Conservation (phyloP, 2,888 invertebrate species). For the Hydroisotoma schaefferi region DNA sequence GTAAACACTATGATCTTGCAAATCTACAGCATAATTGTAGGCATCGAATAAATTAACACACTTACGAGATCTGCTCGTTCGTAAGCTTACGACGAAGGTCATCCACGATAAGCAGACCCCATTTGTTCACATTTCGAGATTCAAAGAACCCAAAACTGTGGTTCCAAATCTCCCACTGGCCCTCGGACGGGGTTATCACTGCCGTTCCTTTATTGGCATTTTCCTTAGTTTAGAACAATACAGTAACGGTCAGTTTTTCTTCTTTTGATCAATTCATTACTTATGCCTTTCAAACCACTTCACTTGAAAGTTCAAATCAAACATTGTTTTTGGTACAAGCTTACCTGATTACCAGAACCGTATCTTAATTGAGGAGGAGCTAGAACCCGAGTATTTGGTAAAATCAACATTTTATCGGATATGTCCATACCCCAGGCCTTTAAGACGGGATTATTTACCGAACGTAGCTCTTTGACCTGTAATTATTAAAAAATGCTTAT, state of each 20-base stretch:
- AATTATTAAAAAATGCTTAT: no score
- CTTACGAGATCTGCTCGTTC: constrained; percentile 2
- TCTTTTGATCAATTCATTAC: no score
- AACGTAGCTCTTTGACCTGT: no score
- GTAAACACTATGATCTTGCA: neutral
- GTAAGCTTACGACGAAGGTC: constrained; percentile 1
- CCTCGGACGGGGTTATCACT: constrained; percentile 18
- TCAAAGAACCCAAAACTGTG: constrained; percentile 22
- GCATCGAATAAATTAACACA: no score
- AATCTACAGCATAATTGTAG: no score
- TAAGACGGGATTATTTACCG: constrained; percentile 10
- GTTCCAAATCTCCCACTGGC: constrained; percentile 38
- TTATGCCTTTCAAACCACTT: no score
- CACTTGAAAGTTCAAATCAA: no score
- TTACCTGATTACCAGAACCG: constrained; percentile 8
- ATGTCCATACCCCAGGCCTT: constrained; percentile 5
- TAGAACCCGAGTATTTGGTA: constrained; percentile 22
- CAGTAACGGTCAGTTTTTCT: no score
- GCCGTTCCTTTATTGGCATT: constrained; percentile 7
- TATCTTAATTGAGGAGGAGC: constrained; percentile 21
- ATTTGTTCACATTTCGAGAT: constrained; percentile 13
- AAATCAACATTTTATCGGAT: constrained; percentile 12
- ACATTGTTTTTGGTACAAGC: no score
- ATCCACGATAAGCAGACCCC: constrained; percentile 31
- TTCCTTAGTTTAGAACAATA: neutral